phyloP scores from a whole-genome alignment of 92 coral and sea anemone species.

The Plumapathes pennacea region DNA sequence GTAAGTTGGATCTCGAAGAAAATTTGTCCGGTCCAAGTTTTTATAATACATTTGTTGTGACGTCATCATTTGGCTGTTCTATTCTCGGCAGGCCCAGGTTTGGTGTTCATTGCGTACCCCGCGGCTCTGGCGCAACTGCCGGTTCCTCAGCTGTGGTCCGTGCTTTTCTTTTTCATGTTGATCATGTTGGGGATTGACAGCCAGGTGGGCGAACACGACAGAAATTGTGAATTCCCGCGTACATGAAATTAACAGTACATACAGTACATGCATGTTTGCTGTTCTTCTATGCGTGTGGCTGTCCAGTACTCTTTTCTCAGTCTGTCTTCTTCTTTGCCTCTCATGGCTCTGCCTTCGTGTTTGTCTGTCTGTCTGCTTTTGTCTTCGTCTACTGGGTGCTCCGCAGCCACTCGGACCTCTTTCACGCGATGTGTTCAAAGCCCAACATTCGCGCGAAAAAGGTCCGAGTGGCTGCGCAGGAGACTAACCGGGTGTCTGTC shows the following conservation, averaged over 20 bases:
- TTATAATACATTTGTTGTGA: no score
- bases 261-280: neutral
- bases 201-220: conserved; percentile 62
- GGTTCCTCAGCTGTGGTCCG: conserved; percentile 88
- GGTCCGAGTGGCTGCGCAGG: no score
- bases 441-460: no score
- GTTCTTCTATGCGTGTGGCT: neutral
- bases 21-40: neutral
- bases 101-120: conserved; percentile 87
- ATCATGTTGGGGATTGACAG: conserved; percentile 83
- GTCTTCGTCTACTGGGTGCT: no score
- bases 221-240: neutral
- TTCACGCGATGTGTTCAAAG: no score
- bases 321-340: neutral
- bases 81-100: conserved; percentile 67
- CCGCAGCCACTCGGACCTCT: no score
- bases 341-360: no score
- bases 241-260: neutral
- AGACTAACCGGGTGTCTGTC: no score
- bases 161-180: conserved; percentile 79
- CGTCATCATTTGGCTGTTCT: neutral
- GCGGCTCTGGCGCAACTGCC: conserved; percentile 87
- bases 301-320: neutral
- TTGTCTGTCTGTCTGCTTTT: no score
- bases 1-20: conserved; percentile 16